phyloP scores from a whole-genome alignment of 2,113 vertebrate species.

The Alexandromys fortis region DNA sequence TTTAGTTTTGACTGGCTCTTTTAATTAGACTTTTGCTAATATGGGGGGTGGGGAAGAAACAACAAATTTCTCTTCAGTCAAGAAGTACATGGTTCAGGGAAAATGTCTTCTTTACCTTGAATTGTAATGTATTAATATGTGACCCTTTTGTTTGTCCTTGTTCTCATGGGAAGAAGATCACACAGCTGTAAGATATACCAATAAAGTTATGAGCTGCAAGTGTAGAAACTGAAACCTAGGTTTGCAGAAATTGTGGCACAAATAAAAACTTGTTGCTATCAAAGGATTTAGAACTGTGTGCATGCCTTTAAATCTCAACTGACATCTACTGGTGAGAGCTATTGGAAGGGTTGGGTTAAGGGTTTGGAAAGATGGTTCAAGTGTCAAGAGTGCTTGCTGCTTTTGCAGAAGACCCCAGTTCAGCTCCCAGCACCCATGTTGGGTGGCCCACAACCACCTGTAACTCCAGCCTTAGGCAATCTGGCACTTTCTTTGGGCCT shows the following conservation, averaged over 20 bases:
- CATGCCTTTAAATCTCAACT: slow-evolving; percentile 3
- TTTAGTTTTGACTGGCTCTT: slow-evolving; percentile 31
- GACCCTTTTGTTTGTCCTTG: not conserved
- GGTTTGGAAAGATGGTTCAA: not conserved
- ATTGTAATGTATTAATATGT: slow-evolving; percentile 5
- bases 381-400: not conserved
- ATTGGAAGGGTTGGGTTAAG: not conserved
- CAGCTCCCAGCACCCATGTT: not conserved
- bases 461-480: not conserved
- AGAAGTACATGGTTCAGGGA: not conserved
- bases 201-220: not conserved
- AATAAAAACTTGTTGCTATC: not conserved
- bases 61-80: not conserved
- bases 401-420: not conserved
- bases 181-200: not conserved
- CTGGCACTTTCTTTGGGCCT: not conserved
- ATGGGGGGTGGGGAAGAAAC: not conserved
- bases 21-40: slow-evolving; percentile 9
- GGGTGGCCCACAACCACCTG: not conserved
- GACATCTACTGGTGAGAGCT: not conserved
- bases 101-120: not conserved
- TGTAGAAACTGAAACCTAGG: slow-evolving; percentile 25
- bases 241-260: slow-evolving; percentile 6
- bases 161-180: not conserved
- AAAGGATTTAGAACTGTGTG: not conserved